phyloP scores from a whole-genome alignment of 2,888 invertebrate species.

The Aspidapion aeneum region DNA sequence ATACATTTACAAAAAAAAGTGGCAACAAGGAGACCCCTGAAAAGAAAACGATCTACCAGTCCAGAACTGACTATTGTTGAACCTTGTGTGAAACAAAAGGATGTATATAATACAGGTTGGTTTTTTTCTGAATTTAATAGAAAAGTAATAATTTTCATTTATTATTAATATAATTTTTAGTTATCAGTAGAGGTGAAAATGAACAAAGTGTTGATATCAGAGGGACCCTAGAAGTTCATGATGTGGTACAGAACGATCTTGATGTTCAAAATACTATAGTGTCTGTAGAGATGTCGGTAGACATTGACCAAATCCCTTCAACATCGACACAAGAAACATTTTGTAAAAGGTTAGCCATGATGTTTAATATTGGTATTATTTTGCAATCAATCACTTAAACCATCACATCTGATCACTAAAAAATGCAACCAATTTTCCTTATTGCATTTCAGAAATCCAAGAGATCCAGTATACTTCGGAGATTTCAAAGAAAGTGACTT shows the following conservation, averaged over 20 bases:
- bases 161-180: not conserved
- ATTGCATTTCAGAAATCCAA: constrained; percentile 2
- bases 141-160: not conserved
- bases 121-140: not conserved
- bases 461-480: constrained; percentile 10
- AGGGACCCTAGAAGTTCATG: not conserved
- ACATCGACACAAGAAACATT: no score
- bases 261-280: not conserved
- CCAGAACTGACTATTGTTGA: no score
- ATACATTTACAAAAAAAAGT: not conserved
- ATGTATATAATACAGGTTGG: not conserved
- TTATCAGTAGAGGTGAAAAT: not conserved
- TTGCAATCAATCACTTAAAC: no score
- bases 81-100: no score
- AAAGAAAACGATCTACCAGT: not conserved
- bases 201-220: not conserved
- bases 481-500: constrained; percentile 12
- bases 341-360: not conserved
- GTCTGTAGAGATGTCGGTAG: not conserved
- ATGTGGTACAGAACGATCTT: not conserved
- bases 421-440: not conserved
- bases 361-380: not conserved
- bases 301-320: not conserved
- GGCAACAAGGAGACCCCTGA: not conserved
- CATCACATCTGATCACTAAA: not conserved